Evolutionary conservation across 2,797 vertebrate genomes (phyloP).

Genomic region (Natrix natrix): DNA sequence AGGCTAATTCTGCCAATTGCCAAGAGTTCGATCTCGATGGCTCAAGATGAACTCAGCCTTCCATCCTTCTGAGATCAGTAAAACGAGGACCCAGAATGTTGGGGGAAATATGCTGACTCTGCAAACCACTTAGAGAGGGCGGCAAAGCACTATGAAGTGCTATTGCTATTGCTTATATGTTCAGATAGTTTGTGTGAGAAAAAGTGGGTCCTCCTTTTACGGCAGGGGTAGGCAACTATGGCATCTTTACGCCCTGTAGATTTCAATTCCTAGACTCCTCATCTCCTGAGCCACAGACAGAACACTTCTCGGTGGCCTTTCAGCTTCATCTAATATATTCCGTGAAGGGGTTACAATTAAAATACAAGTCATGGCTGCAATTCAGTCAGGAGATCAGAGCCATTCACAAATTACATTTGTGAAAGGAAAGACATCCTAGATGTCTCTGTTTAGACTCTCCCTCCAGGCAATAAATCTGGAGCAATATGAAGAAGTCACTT

Average conservation of each 20-base stretch:
- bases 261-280: background rate
- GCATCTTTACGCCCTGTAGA: background rate
- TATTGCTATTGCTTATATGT: background rate
- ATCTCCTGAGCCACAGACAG: background rate
- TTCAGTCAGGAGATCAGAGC: background rate
- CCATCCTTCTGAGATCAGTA: background rate
- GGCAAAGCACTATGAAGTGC: background rate
- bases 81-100: background rate
- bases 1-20: background rate
- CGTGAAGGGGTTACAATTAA: background rate
- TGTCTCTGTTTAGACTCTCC: background rate
- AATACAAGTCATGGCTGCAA: background rate
- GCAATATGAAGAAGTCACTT: background rate
- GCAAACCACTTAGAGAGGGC: background rate
- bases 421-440: background rate
- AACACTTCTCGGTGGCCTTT: background rate
- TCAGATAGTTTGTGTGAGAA: background rate
- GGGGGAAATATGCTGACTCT: background rate
- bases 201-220: background rate
- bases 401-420: background rate
- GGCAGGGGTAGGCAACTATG: background rate
- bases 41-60: background rate
- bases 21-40: background rate
- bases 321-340: background rate
- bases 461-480: background rate